Percentiles rank a stretch among this genome's conserved stretches.
Conservation (phyloP, 2,797 vertebrate genomes). For the Muscicapa striata region DNA sequence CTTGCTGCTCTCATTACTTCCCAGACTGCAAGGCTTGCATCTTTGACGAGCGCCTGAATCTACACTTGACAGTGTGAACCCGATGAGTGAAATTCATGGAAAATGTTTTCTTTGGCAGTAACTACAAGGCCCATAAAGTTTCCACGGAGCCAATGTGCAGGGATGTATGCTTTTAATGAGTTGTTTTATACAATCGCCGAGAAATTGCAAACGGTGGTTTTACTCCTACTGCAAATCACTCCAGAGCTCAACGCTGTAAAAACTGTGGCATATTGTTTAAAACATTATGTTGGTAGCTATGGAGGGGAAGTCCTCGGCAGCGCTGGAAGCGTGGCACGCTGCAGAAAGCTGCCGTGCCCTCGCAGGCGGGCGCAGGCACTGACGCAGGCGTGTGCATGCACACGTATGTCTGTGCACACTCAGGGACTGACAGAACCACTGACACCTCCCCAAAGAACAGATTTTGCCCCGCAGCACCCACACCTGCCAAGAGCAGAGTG, state of each 20-base stretch:
- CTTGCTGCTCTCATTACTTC: slow-evolving; percentile 52
- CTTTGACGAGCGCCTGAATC: slow-evolving; percentile 49
- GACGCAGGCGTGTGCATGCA: neutral
- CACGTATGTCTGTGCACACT: neutral
- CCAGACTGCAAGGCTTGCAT: slow-evolving; percentile 61
- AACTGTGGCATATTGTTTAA: neutral
- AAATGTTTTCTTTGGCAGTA: slow-evolving; percentile 62
- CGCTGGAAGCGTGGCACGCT: neutral
- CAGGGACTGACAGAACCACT: neutral
- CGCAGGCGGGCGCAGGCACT: neutral
- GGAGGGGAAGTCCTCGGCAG: neutral
- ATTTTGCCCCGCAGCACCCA: neutral
- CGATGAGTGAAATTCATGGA: slow-evolving; percentile 45
- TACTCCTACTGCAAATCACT: slow-evolving; percentile 25
- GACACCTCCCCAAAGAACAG: neutral
- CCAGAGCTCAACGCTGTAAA: neutral
- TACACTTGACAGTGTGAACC: slow-evolving; percentile 57
- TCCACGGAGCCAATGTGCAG: neutral
- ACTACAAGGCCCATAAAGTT: slow-evolving; percentile 58
- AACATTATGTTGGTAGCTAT: neutral
- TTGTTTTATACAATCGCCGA: slow-evolving; percentile 8
- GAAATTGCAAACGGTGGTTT: slow-evolving; percentile 4
- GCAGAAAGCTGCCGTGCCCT: neutral
- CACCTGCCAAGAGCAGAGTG: neutral
- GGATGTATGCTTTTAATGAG: slow-evolving; percentile 45